A percentile compares a stretch with the other conserved stretches of the same genome.
These are phyloP conservation scores for Haliclona indistincta DNA, from an alignment of 37 sponge, comb jelly and placozoan species.

Conservation along the genomic window DNA sequence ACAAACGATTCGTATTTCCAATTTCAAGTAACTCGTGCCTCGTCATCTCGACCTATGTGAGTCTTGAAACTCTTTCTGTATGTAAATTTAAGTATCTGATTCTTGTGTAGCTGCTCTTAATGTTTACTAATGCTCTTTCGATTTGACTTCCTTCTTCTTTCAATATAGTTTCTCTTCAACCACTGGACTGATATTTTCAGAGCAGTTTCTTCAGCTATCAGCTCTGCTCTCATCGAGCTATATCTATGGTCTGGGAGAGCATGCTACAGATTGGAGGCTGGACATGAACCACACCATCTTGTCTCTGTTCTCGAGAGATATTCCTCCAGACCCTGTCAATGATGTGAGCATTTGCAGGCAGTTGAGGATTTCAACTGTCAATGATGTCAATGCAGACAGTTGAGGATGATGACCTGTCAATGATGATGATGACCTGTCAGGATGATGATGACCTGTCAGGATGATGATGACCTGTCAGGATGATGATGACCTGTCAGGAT, in stretches of 20 bases:
- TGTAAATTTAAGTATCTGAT: neutral
- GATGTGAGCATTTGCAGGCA: too few species aligned
- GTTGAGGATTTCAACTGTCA: too few species aligned
- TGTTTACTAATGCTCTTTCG: slow-evolving; percentile 4
- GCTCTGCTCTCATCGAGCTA: slow-evolving; percentile 46
- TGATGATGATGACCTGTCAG: slow-evolving; percentile 57
- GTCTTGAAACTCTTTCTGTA: too few species aligned
- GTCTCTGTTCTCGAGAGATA: slow-evolving; percentile 69
- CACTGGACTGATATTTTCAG: slow-evolving; percentile 41
- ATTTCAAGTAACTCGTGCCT: too few species aligned
- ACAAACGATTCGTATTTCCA: too few species aligned
- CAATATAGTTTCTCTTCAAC: slow-evolving; percentile 15
- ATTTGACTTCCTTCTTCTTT: neutral
- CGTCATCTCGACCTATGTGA: too few species aligned
- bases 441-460: slow-evolving; percentile 17
- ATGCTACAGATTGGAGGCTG: slow-evolving; percentile 29
- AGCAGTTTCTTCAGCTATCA: slow-evolving; percentile 78
- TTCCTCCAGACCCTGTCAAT: slow-evolving; percentile 40
- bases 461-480: slow-evolving; percentile 47
- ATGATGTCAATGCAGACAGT: neutral
- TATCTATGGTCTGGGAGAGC: slow-evolving; percentile 81
- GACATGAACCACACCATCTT: slow-evolving; percentile 29
- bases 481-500: slow-evolving; percentile 38
- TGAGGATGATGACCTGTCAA: slow-evolving; percentile 46
- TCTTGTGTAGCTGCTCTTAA: neutral